Evolutionary conservation across 1,140 invertebrate species (phyloP), one percentile per base, ranked within the genome.

Genomic region (Phocides pigmalion): DNA sequence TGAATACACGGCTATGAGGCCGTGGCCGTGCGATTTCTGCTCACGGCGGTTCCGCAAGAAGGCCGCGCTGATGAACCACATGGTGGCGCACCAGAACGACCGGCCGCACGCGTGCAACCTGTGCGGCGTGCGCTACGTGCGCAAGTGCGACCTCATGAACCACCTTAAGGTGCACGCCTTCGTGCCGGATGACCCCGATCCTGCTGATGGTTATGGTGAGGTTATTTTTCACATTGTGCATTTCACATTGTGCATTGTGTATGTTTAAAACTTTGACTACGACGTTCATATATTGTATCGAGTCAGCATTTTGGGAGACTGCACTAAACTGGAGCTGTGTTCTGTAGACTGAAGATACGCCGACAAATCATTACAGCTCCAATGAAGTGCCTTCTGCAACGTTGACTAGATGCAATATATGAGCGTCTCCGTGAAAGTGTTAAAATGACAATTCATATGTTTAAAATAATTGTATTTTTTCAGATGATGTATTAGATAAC

Each of bases 1-100:
- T 87, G 94, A 96, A 63, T 96, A 96, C 76, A 96, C 95, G 20
- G 95, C 95, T 1, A 93, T 95, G 66, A 93, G 96, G n/a, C 96
- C 96, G 0, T 96, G 96, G 92, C 96, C 96, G 0, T 97, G 96
- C 75, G 96, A 97, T 77, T 96, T 97, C 81, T 97, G 96, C 76
- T 96, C 95, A 44, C 93, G 96, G 5, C 93, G 96, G 44, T 97
- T 97, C 76, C 93, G 95, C 3, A 97, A 97, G 78, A 97, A 97
- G 79, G 95, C 95, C 9, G 96, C 95, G 62, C 89, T 97, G 0
- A 96, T 96, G 94, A 96, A 95, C 80, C 96, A 97, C 74, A 97
- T 97, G 95, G 93, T 96, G 0, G 94, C 95, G 0, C 96, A 97
- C 90, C 95, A 97, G 79, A 96, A 95, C 20, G 95, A 97, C 80